Evolutionary conservation across 1,140 invertebrate species (phyloP).

Genomic region (Prorops nasuta): DNA sequence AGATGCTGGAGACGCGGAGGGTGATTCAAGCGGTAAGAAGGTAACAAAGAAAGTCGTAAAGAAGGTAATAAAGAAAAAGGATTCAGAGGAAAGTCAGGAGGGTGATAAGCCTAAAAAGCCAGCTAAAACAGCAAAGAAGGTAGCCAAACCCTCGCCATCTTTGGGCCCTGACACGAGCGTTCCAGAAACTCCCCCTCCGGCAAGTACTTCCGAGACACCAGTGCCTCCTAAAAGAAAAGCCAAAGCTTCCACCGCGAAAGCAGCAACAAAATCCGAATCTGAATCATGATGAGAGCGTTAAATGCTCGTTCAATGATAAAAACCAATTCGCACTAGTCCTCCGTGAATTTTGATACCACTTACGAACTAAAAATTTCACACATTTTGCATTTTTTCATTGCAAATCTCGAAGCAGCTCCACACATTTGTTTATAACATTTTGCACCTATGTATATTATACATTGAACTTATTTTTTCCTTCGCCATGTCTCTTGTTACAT

Average conservation of each 20-base stretch:
- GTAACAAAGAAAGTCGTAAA: slow-evolving; percentile 38
- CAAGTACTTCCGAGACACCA: slow-evolving; percentile 37
- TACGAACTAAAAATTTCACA: too few relatives aligned
- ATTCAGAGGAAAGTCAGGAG: slow-evolving; percentile 19
- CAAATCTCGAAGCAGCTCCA: neutral
- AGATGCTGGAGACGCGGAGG: slow-evolving; percentile 20
- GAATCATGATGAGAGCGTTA: slow-evolving; percentile 27
- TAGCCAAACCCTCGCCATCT: slow-evolving; percentile 30
- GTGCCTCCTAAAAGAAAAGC: slow-evolving; percentile 53
- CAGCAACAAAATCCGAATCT: slow-evolving; percentile 26
- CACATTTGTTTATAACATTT: neutral
- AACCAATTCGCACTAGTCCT: too few relatives aligned
- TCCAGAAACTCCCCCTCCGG: slow-evolving; percentile 40
- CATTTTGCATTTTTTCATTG: too few relatives aligned
- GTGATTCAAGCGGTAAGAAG: slow-evolving; percentile 27
- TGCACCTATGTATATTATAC: neutral
- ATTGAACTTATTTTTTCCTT: neutral
- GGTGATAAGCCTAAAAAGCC: slow-evolving; percentile 34
- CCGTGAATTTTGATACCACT: too few relatives aligned
- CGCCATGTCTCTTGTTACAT: too few relatives aligned
- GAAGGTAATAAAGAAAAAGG: slow-evolving; percentile 39
- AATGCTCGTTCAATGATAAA: too few relatives aligned
- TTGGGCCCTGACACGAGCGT: slow-evolving; percentile 35
- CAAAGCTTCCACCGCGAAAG: slow-evolving; percentile 32
- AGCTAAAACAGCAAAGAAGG: slow-evolving; percentile 35